Conservation (phyloP, 1,140 invertebrate genomes). For the Bombus consobrinus region DNA sequence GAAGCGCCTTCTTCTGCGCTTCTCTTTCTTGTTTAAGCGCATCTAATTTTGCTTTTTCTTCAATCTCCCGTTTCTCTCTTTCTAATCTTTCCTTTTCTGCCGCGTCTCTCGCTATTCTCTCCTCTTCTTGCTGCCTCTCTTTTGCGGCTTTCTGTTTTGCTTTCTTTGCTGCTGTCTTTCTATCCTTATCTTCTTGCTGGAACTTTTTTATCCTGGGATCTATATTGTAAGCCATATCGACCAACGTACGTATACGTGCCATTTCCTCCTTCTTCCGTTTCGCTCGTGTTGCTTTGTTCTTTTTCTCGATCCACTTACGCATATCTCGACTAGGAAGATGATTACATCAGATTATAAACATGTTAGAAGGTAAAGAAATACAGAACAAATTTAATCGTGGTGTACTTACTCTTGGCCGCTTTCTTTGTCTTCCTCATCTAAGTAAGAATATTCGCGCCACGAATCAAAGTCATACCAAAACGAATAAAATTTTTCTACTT, state of each 20-base stretch:
- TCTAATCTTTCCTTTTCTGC: conserved; percentile 87
- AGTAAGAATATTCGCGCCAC: conserved; percentile 99
- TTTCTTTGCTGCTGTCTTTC: conserved; percentile 93
- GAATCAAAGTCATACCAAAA: conserved; percentile 99
- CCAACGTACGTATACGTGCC: conserved; percentile 92
- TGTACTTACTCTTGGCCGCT: conserved; percentile 91
- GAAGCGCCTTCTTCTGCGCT: conserved; percentile 90
- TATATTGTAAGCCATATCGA: conserved; percentile 96
- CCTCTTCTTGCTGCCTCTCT: conserved; percentile 92
- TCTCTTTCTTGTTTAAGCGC: conserved; percentile 94
- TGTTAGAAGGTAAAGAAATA: not conserved
- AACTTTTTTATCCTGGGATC: conserved; percentile 96
- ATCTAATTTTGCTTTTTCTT: conserved; percentile 90
- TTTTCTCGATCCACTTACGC: conserved; percentile 98
- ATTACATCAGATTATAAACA: not conserved
- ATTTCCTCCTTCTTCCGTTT: conserved; percentile 99
- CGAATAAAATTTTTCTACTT: conserved; percentile 93
- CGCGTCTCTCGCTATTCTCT: conserved; percentile 87
- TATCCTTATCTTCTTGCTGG: conserved; percentile 96
- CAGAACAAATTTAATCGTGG: not conserved
- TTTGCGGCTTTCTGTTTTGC: conserved; percentile 95
- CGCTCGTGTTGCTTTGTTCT: conserved; percentile 95
- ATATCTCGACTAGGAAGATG: conserved; percentile 89
- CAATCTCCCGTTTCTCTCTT: conserved; percentile 92
- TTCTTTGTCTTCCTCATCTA: conserved; percentile 99